Conservation (phyloP, 2,888 invertebrate genomes). For the Notodonta ziczac region DNA sequence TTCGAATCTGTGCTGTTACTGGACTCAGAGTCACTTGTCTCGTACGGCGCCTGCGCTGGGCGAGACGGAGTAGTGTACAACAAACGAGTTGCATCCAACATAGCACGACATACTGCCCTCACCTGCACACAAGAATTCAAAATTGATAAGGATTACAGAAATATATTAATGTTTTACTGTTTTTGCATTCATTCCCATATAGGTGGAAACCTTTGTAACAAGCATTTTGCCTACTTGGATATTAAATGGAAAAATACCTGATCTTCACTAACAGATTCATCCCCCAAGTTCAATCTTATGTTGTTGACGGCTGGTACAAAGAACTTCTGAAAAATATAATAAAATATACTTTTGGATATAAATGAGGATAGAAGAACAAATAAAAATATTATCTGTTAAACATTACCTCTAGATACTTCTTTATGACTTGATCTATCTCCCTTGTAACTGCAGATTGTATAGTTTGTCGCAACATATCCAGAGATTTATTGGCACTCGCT, state of each 20-base stretch:
- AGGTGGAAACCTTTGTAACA: no score
- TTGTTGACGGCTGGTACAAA: slow-evolving; percentile 92
- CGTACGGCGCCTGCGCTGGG: slow-evolving; percentile 78
- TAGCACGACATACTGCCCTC: slow-evolving; percentile 89
- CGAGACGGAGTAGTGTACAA: slow-evolving; percentile 85
- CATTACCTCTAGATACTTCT: slow-evolving; percentile 89
- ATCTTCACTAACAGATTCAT: slow-evolving; percentile 90
- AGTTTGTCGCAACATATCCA: slow-evolving; percentile 90
- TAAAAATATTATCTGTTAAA: not conserved
- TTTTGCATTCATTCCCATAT: no score
- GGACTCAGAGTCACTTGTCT: slow-evolving; percentile 82
- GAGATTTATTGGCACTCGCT: slow-evolving; percentile 88
- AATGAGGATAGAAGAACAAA: not conserved
- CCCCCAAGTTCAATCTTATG: slow-evolving; percentile 89
- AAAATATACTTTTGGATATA: slow-evolving; percentile 7
- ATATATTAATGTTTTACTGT: no score
- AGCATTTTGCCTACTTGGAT: no score
- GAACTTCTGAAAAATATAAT: slow-evolving; percentile 86
- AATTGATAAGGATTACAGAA: no score
- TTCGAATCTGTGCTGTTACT: slow-evolving; percentile 79
- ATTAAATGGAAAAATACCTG: slow-evolving; percentile 72
- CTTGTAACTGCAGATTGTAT: slow-evolving; percentile 91
- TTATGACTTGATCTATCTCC: slow-evolving; percentile 90
- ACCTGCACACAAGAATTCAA: slow-evolving; percentile 51
- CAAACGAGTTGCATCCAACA: slow-evolving; percentile 91